Percentiles rank a stretch among this genome's conserved stretches.
phyloP scores from a whole-genome alignment of 2,797 vertebrate genomes.

The Betta splendens region DNA sequence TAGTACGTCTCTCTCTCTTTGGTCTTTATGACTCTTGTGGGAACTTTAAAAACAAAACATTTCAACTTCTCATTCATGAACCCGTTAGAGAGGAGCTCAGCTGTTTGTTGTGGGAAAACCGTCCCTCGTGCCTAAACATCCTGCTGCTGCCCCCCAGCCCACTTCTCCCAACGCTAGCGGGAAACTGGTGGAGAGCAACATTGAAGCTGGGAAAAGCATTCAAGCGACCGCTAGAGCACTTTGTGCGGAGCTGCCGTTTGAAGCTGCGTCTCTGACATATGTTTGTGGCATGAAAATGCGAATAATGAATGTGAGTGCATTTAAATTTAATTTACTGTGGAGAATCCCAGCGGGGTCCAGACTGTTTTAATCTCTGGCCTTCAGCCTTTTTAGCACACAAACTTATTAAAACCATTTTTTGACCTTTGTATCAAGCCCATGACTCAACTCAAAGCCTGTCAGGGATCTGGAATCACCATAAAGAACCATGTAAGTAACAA shows the following conservation, averaged over 20 bases:
- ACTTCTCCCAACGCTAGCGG: constrained; percentile 28
- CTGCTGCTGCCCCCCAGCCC: background rate
- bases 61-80: constrained; percentile 1
- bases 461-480: background rate
- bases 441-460: constrained; percentile 1
- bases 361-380: constrained; percentile 33
- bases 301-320: constrained; percentile 24
- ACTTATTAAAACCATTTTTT: constrained; percentile 24
- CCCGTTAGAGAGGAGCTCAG: background rate
- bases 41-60: background rate
- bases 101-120: constrained; percentile 9
- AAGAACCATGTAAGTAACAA: background rate
- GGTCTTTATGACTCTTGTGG: background rate
- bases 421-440: constrained; percentile 1
- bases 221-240: constrained; percentile 23
- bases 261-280: constrained; percentile 20
- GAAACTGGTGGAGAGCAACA: constrained; percentile 27
- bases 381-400: constrained; percentile 9
- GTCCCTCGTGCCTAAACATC: constrained; percentile 22
- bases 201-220: constrained; percentile 17
- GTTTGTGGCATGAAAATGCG: constrained; percentile 22
- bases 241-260: constrained; percentile 28
- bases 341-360: constrained; percentile 3
- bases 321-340: constrained; percentile 3
- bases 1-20: background rate